These are phyloP conservation scores for Solea solea DNA, from an alignment of 2,113 vertebrate species.

Conservation along the genomic window DNA sequence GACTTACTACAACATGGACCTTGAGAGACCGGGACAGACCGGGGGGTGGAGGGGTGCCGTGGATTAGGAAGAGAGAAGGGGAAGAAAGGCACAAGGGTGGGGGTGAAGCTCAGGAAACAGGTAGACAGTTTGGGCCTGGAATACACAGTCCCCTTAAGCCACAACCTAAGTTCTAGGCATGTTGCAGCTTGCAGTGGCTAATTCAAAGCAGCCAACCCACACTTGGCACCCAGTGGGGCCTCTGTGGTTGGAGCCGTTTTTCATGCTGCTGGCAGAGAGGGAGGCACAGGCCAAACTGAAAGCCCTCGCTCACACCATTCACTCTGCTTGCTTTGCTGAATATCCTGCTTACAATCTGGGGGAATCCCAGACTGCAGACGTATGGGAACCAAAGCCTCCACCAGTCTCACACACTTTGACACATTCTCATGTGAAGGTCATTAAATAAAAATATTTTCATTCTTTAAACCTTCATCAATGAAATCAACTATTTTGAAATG, in stretches of 20 bases:
- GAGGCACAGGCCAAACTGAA: conserved; percentile 55
- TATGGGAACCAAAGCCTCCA: conserved; percentile 48
- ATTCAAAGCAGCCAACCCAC: conserved; percentile 79
- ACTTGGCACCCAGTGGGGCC: conserved; percentile 77
- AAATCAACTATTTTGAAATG: conserved; percentile 29
- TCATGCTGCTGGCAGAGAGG: conserved; percentile 62
- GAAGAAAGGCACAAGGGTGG: conserved; percentile 47
- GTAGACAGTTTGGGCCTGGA: conserved; percentile 63
- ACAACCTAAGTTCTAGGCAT: conserved; percentile 76
- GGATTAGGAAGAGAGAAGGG: conserved; percentile 49
- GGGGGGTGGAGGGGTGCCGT: conserved; percentile 34
- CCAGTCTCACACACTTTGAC: conserved; percentile 31
- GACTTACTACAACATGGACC: conserved; percentile 56
- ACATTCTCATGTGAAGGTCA: conserved; percentile 35
- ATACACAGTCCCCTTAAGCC: conserved; percentile 63
- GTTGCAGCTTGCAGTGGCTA: conserved; percentile 79
- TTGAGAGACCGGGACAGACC: conserved; percentile 56
- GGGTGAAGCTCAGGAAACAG: conserved; percentile 66
- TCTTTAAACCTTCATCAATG: conserved; percentile 22
- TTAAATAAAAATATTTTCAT: conserved; percentile 24
- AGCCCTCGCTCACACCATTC: conserved; percentile 53
- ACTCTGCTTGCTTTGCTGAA: conserved; percentile 53
- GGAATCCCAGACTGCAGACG: conserved; percentile 68
- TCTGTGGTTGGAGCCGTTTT: conserved; percentile 79
- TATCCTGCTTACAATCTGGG: conserved; percentile 67